Evolutionary conservation across 2,797 vertebrate genomes (phyloP), one percentile per base, ranked within the genome.

Genomic region (Melanotaenia parkinsoni): DNA sequence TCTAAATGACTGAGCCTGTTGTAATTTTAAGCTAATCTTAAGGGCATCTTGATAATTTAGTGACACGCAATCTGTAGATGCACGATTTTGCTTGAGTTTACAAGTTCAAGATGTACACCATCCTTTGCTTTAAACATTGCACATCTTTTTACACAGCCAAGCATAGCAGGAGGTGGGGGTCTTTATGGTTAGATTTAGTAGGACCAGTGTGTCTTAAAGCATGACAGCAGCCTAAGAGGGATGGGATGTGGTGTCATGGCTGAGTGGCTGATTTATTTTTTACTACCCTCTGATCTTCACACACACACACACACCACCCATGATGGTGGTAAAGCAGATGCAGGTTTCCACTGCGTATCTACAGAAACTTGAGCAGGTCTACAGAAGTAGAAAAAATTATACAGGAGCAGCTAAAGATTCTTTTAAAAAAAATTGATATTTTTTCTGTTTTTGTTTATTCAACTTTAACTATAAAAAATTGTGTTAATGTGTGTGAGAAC

Each of bases 171-270:
- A 47, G 20, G 24, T 75, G 57, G 51, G 66, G 63, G 84, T 89
- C 80, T 84, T 89, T 82, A 73, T 58, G 50, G 62, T 75, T 67
- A 86, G 87, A 92, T 93, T 88, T 85, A 89, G 83, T 73, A 63
- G 28, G 33, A 74, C 72, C 12, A 5, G 60, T 72, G 78, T 81
- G 81, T 79, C 80, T 73, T 79, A 74, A 84, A 80, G 80, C 73
- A 50, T 78, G 67, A 58, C 88, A 78, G 58, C 24, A 9, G 60
- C 38, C 40, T 58, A 67, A 80, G 82, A 87, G 74, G 30, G 74
- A 86, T 83, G 83, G 78, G 30, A 51, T 56, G 53, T 30, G 53
- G 24, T 56, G 22, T 45, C 38, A 68, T 60, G 67, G 67, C 60
- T 75, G 68, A 58, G 58, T 63, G 40, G 11, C 82, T 81, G 88